A percentile compares a stretch with the other conserved stretches of the same genome.
phyloP scores from a whole-genome alignment of 2,113 vertebrate genomes.

The Daubentonia madagascariensis region DNA sequence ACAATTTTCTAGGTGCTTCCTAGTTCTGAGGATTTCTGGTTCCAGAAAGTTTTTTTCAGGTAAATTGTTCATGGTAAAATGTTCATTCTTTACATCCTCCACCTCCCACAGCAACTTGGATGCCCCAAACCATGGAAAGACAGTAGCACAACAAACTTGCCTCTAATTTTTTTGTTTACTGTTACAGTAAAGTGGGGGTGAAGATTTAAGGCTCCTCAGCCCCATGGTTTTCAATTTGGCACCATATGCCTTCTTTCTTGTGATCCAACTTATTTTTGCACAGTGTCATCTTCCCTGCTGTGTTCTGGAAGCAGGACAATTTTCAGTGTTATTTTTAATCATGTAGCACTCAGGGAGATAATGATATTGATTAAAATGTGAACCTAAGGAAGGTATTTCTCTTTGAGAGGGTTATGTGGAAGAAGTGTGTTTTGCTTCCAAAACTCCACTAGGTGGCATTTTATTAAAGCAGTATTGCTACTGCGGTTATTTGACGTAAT shows the following conservation, averaged over 20 bases:
- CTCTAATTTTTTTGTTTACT: neutral
- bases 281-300: slow-evolving; percentile 44
- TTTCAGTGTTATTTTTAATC: slow-evolving; percentile 69
- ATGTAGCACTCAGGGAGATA: slow-evolving; percentile 36
- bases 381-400: slow-evolving; percentile 18
- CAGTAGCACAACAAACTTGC: neutral
- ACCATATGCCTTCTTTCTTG: neutral
- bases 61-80: neutral
- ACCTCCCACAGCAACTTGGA: neutral
- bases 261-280: slow-evolving; percentile 32
- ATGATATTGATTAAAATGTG: slow-evolving; percentile 72
- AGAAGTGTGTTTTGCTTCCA: neutral
- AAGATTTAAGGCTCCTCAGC: neutral
- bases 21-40: neutral
- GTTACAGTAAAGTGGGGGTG: neutral
- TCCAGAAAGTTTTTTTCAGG: neutral
- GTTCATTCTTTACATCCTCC: neutral
- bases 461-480: slow-evolving; percentile 38
- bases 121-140: neutral
- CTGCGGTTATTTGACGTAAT: neutral
- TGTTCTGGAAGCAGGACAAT: slow-evolving; percentile 52
- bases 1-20: neutral
- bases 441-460: slow-evolving; percentile 55
- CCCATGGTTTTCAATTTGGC: neutral
- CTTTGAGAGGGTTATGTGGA: neutral